Percentiles rank a stretch among this genome's conserved stretches.
Evolutionary conservation across 2,797 vertebrate species (phyloP).

Genomic region (Dendrocincla tyrannina): DNA sequence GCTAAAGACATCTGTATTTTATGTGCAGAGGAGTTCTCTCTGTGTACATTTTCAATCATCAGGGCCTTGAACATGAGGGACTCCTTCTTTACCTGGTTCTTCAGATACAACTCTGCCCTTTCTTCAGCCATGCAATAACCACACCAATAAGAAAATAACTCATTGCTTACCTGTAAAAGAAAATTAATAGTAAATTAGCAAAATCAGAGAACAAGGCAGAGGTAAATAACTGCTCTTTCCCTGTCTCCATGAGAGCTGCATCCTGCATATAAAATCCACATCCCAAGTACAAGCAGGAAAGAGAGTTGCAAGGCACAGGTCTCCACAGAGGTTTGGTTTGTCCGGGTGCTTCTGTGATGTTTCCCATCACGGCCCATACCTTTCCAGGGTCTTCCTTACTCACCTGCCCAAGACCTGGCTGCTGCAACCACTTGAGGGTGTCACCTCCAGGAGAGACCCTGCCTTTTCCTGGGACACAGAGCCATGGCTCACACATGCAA

Average conservation of each 20-base stretch:
- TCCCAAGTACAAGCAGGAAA: not conserved
- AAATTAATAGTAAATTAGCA: not conserved
- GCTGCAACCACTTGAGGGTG: fast-evolving
- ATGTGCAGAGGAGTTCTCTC: not conserved
- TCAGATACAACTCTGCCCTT: not conserved
- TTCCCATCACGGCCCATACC: not conserved
- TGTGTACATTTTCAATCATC: not conserved
- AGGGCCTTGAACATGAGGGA: not conserved
- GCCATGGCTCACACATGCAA: not conserved
- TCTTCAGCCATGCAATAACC: not conserved
- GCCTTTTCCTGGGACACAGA: not conserved
- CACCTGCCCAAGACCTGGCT: fast-evolving
- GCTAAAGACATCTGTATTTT: not conserved
- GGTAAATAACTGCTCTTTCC: not conserved
- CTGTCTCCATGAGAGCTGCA: not conserved
- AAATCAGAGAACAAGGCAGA: not conserved
- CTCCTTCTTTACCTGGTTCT: not conserved
- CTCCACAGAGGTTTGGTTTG: not conserved
- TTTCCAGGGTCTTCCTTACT: not conserved
- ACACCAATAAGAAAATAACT: not conserved
- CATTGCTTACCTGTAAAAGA: not conserved
- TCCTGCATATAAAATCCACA: not conserved
- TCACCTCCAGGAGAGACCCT: not conserved
- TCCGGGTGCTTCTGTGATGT: not conserved
- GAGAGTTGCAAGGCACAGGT: not conserved